Percentiles rank a stretch among this genome's conserved stretches.
These are phyloP conservation scores for Garrulus glandarius DNA, from an alignment of 2,797 vertebrate species.

Conservation along the genomic window DNA sequence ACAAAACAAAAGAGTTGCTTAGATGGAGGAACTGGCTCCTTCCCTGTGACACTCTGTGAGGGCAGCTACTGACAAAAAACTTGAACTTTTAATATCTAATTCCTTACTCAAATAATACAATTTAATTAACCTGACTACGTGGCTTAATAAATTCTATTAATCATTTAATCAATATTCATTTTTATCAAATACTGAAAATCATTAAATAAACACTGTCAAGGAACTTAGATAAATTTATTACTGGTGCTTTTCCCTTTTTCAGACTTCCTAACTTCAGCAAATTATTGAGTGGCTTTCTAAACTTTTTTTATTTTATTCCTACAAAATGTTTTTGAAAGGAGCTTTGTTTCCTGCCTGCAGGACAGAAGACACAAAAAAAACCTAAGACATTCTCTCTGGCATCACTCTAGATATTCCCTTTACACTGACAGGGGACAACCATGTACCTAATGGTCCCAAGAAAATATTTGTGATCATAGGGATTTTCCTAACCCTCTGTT, in stretches of 20 bases:
- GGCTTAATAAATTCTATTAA: constrained; percentile 10
- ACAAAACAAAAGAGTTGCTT: neutral
- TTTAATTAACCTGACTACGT: neutral
- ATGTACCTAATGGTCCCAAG: neutral
- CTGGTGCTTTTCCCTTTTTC: neutral
- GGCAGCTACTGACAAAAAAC: neutral
- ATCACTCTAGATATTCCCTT: neutral
- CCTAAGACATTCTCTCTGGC: neutral
- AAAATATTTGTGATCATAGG: neutral
- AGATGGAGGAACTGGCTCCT: neutral
- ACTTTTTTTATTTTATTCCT: neutral
- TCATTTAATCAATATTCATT: constrained; percentile 35
- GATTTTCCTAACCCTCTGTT: neutral
- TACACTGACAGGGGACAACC: neutral
- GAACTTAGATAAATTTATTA: neutral
- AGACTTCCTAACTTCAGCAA: neutral
- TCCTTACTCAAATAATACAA: constrained; percentile 46
- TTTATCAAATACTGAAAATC: constrained; percentile 8
- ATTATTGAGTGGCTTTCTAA: neutral
- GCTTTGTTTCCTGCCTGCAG: neutral
- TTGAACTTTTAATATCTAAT: constrained; percentile 47
- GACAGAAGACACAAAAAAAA: neutral
- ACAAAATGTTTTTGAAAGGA: neutral
- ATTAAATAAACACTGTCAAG: constrained; percentile 9
- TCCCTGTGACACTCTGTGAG: neutral